Evolutionary conservation across 1,140 invertebrate genomes (phyloP), one percentile per base, ranked within the genome.

Genomic region (Zaprionus kolodkinae): DNA sequence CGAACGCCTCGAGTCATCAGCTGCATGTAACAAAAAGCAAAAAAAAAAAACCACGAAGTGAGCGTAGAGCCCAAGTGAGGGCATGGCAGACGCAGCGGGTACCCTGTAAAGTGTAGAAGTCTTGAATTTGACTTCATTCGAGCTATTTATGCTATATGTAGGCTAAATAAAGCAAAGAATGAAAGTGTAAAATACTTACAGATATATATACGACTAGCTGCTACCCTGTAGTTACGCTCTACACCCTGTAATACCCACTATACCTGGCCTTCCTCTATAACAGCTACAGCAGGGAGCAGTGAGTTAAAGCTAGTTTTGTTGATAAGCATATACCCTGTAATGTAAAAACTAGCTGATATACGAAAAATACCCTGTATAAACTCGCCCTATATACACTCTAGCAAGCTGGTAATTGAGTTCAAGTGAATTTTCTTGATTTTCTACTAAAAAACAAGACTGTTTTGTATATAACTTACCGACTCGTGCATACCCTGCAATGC

Each of bases 1-100:
- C 79, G 68, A 85, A 77, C 72, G 81, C 81, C 81, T 55, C 69
- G 69, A 79, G 81, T 84, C 81, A 85, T 84, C 81, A 81, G 81
- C 81, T 84, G 81, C 81, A 84, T 65, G 36, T 48, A 59, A 60
- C 56, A 48, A 21, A 21, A 21, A 21, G 2, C 1, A 21, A 60
- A 61, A 48, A 21, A 21, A 21, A 21, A 60, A 61, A 48, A 9
- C 45, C 40, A 62, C 38, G 36, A 64, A 17, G n/a, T 45, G 61
- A 50, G 35, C 40, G 17, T 12, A 13, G 36, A 54, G 12, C 6
- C 10, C 3, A 5, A 33, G 10, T 13, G 52, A 0, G 21, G 13
- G 17, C 17, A 6, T 59, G 56, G 21, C 6, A 36, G 36, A 27
- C 56, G 21, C 11, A 6, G 12, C 3, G 12, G 1, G 25, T 59